Base-by-base conservation (phyloP, 1,140 invertebrate species). In the Portunus trituberculatus region DNA sequence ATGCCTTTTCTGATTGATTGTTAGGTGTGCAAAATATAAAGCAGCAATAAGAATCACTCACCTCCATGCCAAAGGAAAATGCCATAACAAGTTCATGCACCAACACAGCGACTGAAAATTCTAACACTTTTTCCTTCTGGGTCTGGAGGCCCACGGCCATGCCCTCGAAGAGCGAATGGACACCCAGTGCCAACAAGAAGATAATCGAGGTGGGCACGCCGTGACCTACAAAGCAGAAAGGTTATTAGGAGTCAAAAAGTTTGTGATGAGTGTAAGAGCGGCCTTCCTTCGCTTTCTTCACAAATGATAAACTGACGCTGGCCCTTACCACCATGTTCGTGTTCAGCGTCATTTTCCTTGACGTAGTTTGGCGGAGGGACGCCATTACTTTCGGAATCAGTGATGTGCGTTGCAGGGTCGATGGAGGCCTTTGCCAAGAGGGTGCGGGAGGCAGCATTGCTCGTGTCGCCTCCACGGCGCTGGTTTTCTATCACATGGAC, bases 111-210 rank as follows among this genome's bases (percentile, higher is more conserved):
- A 96, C 87, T 0, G 93, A 88, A 28, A 95, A 95, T 93, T 96
- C 95, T 8, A 96, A 82, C 20, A 96, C 94, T 46, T 95, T 95
- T 6, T 96, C 96, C 31, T 86, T 95, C 93, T 92, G 48, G 29
- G 96, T 96, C 93, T 96, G 96, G 10, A 96, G 95, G n/a, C 96
- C 96, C n/a, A 96, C 95, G 2, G 96, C 96, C 86, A 95, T 93
- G 10, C 96, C 96, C 45, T 96, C 96, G 82, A 96, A 96, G 32
- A 96, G 82, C 0, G 96, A 95, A 76, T 96, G 96, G 10, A 94
- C 89, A 28, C 95, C 95, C 67, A 96, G 87, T 14, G 96, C 96
- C 32, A 96, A 7, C 0, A 96, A 93, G 93, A 96, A 96, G 48
- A 96, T 96, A 8, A 96, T 92, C 1, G 96, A 96, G 28, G 96